These are phyloP conservation scores for Selenia dentaria DNA, from an alignment of 2,888 invertebrate species.

Conservation along the genomic window DNA sequence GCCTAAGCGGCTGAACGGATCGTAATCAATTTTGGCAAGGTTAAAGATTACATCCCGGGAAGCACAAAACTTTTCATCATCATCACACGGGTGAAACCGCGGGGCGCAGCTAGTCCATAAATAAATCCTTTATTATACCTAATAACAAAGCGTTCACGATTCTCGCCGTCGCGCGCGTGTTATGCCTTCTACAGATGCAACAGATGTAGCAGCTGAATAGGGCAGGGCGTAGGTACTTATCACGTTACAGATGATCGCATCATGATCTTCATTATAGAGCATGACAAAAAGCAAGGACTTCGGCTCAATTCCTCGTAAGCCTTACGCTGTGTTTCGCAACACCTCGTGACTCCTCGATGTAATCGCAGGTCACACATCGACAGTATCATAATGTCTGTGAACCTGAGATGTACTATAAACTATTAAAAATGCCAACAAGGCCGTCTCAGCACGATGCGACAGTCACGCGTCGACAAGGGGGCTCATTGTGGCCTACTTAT, in stretches of 20 bases:
- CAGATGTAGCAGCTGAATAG: conserved; percentile 22
- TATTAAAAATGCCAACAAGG: conserved; percentile 31
- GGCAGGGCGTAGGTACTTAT: conserved; percentile 6
- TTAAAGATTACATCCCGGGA: no score
- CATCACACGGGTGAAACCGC: no score
- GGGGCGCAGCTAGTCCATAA: no score
- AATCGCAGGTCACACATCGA: conserved; percentile 54
- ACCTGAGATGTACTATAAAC: conserved; percentile 29
- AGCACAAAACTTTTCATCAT: no score
- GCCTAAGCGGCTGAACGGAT: no score
- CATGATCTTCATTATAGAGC: conserved; percentile 20
- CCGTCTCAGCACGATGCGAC: conserved; percentile 27
- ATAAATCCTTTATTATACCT: no score
- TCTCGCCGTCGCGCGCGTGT: neutral
- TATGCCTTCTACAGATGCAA: conserved; percentile 4
- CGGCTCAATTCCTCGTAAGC: conserved; percentile 36
- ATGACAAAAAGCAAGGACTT: conserved; percentile 18
- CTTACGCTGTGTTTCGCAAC: conserved; percentile 50
- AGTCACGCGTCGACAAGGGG: conserved; percentile 34
- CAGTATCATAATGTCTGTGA: conserved; percentile 29
- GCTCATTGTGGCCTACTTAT: conserved; percentile 19
- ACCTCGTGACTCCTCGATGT: conserved; percentile 57
- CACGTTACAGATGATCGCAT: conserved; percentile 12
- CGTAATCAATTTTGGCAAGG: no score
- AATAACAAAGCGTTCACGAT: no score